Conservation (phyloP, 2,113 vertebrate species). For the Neodon shergylaensis region DNA sequence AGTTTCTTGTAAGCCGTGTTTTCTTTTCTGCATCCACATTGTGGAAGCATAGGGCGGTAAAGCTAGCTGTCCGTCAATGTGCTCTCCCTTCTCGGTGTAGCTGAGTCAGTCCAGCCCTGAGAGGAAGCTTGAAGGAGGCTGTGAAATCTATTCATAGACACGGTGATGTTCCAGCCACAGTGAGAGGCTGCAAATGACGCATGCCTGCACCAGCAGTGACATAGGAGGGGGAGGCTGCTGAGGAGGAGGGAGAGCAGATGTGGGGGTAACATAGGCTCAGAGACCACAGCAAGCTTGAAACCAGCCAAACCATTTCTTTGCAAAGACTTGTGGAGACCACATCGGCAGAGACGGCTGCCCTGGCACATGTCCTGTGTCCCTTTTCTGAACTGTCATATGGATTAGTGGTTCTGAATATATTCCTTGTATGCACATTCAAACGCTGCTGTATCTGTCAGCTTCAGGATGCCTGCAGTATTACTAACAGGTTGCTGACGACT, state of each 20-base stretch:
- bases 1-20: background rate
- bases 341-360: background rate
- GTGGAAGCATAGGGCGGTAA: background rate
- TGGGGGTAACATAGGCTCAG: background rate
- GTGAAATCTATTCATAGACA: slow-evolving; percentile 80
- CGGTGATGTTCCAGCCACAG: slow-evolving; percentile 44
- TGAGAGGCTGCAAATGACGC: slow-evolving; percentile 77
- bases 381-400: background rate
- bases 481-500: background rate
- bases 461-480: background rate
- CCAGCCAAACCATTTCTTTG: background rate
- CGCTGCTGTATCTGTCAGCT: background rate
- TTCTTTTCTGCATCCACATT: background rate
- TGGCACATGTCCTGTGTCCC: background rate
- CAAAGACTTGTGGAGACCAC: background rate
- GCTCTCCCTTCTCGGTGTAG: background rate
- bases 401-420: no score
- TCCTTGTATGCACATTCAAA: background rate
- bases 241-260: slow-evolving; percentile 33
- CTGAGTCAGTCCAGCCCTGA: slow-evolving; percentile 70
- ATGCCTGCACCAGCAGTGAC: slow-evolving; percentile 44
- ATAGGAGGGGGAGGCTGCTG: slow-evolving; percentile 5
- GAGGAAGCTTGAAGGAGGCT: slow-evolving; percentile 78
- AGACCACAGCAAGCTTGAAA: background rate
- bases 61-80: slow-evolving; percentile 49